phyloP scores from a whole-genome alignment of 2,797 vertebrate genomes.

The Falco biarmicus region DNA sequence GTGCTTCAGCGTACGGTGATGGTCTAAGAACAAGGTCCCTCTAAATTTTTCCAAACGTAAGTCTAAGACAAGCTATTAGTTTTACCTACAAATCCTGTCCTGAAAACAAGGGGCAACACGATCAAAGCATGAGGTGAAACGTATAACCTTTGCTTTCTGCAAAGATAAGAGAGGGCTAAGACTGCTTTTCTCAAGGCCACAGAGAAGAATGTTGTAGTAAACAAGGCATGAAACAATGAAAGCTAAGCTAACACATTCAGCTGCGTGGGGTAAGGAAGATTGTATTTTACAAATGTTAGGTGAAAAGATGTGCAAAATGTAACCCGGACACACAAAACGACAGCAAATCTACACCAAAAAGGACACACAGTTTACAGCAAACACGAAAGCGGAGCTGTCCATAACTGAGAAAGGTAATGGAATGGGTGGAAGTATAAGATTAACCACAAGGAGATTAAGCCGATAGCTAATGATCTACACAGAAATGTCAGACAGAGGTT shows the following conservation, averaged over 20 bases:
- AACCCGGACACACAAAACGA: background rate
- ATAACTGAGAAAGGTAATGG: background rate
- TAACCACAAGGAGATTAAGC: constrained; percentile 59
- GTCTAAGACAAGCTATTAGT: background rate
- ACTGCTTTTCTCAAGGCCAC: constrained; percentile 39
- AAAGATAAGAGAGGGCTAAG: constrained; percentile 31
- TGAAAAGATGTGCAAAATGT: background rate
- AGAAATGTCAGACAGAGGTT: constrained; percentile 57
- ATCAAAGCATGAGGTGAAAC: background rate
- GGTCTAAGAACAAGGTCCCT: background rate
- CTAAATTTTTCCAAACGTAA: background rate
- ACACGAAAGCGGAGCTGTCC: background rate
- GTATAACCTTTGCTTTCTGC: constrained; percentile 32
- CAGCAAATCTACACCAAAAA: background rate
- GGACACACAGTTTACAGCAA: background rate
- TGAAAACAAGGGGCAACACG: background rate
- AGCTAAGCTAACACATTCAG: background rate
- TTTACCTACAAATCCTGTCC: background rate
- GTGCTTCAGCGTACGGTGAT: fast-evolving
- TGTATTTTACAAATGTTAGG: background rate
- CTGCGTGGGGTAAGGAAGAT: background rate
- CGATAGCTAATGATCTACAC: constrained; percentile 60
- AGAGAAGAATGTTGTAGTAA: constrained; percentile 43
- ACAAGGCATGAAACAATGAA: constrained; percentile 36
- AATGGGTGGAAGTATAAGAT: constrained; percentile 1